Conservation (phyloP, 2,113 vertebrate genomes). For the Cololabis saira region DNA sequence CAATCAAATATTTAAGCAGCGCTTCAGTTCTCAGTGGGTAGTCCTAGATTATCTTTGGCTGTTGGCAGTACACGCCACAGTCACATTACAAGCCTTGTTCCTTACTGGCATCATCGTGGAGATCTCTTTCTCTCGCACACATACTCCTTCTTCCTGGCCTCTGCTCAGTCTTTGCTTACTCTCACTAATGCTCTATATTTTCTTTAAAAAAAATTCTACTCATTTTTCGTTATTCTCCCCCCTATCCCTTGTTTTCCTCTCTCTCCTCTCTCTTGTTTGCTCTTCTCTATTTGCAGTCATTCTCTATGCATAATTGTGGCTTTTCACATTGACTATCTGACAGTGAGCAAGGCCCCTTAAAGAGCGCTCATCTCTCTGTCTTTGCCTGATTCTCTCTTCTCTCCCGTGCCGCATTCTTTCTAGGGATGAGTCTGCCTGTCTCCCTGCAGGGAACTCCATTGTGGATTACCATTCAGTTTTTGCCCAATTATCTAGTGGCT, state of each 20-base stretch:
- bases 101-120: conserved; percentile 69
- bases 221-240: conserved; percentile 53
- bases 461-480: conserved; percentile 84
- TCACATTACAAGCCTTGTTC: conserved; percentile 76
- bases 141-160: conserved; percentile 43
- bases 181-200: conserved; percentile 43
- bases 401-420: conserved; percentile 67
- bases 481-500: conserved; percentile 84
- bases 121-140: conserved; percentile 30
- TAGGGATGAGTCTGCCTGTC: conserved; percentile 71
- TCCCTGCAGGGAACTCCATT: conserved; percentile 78
- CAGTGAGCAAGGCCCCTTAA: conserved; percentile 73
- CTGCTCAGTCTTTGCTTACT: conserved; percentile 56
- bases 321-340: conserved; percentile 77
- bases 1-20: conserved; percentile 86
- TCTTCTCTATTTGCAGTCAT: conserved; percentile 46
- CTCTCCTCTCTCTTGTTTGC: conserved; percentile 49
- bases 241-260: conserved; percentile 38
- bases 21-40: conserved; percentile 80
- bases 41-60: conserved; percentile 79
- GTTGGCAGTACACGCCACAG: conserved; percentile 74
- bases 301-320: conserved; percentile 74
- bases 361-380: conserved; percentile 74
- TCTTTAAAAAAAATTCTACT: conserved; percentile 4
- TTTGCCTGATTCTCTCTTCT: conserved; percentile 61